Evolutionary conservation across 2,888 invertebrate genomes (phyloP), one percentile per base, ranked within the genome.

Genomic region (Tiliacea citrago): DNA sequence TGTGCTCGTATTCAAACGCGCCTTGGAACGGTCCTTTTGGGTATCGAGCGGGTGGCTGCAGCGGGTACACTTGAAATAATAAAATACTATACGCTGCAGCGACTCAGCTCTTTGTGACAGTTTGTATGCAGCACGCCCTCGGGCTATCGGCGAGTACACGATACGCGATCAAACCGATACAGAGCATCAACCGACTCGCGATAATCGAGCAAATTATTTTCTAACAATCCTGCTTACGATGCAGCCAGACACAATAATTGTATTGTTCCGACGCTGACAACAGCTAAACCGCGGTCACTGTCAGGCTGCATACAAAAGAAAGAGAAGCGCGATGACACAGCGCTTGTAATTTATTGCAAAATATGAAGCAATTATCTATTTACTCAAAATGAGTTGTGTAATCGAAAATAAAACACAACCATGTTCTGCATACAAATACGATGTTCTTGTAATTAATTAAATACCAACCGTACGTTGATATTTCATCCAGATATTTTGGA

Each of bases 1-100:
- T 89, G 84, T 83, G 75, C 68, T 77, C 81, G 77, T 71, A 81
- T 75, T 82, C 62, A 49, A 57, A 45, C 71, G 53, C 69, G 57
- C 67, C 5, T 16, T 68, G 58, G 55, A 66, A 51, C 63, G 18
- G 60, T 73, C 68, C 72, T 86, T 81, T 80, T 78, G 60, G 75
- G 35, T 75, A 78, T 76, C 63, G 74, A 70, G 62, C 55, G 58
- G 42, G 57, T 39, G 39, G 49, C 63, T 60, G 69, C 12, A n/a
- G 39, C 16, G 49, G 39, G 53, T 57, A 45, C 42, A 75, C 61
- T 69, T 68, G 24, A 68, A 81, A 75, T 84, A 79, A 72, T 84
- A 75, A 83, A 81, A 80, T 69, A 58, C 16, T n/a, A 58, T 69
- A 65, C 51, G 63, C 55, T 76, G 63, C 66, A 67, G 58, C 39